Base-by-base conservation (phyloP, 1,140 invertebrate genomes). In the Conus betulinus region DNA sequence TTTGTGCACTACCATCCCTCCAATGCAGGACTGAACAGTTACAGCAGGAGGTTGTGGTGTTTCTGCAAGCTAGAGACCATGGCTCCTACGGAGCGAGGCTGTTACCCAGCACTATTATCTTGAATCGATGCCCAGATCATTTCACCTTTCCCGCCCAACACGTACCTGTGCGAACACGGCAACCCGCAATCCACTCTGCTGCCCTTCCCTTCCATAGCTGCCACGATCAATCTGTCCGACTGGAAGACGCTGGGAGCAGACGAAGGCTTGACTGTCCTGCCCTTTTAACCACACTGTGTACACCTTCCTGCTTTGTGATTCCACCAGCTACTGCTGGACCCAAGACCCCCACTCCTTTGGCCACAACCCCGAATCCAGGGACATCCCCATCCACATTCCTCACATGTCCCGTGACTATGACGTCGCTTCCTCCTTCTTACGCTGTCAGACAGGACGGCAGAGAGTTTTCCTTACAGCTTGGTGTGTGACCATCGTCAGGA, bases 381-480 rank as follows among this genome's bases (percentile, higher is more conserved):
- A 53, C 11, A 81, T 15, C n/a, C 17, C 39, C 39, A 5, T 27
- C n/a, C n/a, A n/a, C 25, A 27, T 53, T 23, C 39, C 25, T 52
- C 17, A n/a, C 79, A 20, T 81, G 79, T 17, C 25, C 17, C 8
- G 25, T 52, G 8, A 15, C 79, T 11, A 81, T 52, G 39, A 81
- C 79, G 71, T 76, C 71, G 23, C 79, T 81, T 53, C 79, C 79
- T 8, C 79, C 79, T 17, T 81, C 79, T 23, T 76, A 76, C 71
- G 25, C 8, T 76, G 71, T 76, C 20, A n/a, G 8, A 76, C 13
- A 23, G 71, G 71, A 8, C 13, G 25, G 71, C 71, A 76, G 71
- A 23, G 71, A 76, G 71, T n/a, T n/a, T 76, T 76, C 20, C 71
- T 8, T 76, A 76, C 71, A 76, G 71, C 71, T n/a, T 76, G 71